Evolutionary conservation across 2,797 vertebrate genomes (phyloP), one percentile per base, ranked within the genome.

Genomic region (Acanthurus tractus): DNA sequence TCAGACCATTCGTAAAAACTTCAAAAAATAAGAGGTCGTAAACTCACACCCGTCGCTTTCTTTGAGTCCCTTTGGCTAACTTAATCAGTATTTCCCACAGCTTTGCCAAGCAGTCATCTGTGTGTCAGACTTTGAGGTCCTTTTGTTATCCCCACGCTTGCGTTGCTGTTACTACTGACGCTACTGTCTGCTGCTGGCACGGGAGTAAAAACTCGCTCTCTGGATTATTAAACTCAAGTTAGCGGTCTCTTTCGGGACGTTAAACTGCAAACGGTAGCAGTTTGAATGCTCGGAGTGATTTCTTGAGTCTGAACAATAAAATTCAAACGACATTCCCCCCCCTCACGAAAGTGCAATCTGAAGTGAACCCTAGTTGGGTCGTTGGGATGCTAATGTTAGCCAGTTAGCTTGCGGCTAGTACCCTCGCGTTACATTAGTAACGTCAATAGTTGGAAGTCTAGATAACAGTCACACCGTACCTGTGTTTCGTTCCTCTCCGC

Each of bases 401-500:
- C 74, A 8, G 82, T 85, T 93, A 92, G 93, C 93, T 94, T 79
- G 85, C 76, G 79, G 93, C 86, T 90, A 82, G 76, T 82, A 76
- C 81, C 71, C 74, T 55, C 67, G 64, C 89, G 89, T 93, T 93
- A 92, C 90, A 89, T 89, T 79, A 85, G 90, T 93, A 94, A 94
- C 93, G 93, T 74, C 74, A 79, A 57, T 91, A 95, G 90, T 94
- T 94, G 76, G 63, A 86, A 92, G 90, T 93, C 49, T 84, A 78
- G 82, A 89, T 84, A 89, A 90, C 81, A 88, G 81, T 89, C 89
- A 14, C 83, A 68, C 88, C 25, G 78, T 94, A 93, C 93, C 92
- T 92, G 91, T 18, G 81, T 72, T 66, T 56, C 59, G 64, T n/a
- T 70, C 58, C 81, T 69, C 69, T 61, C 64, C 86, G 66, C 69